Evolutionary conservation across 2,888 invertebrate species (phyloP), one percentile per base, ranked within the genome.

Genomic region (Serrognathus titanus): DNA sequence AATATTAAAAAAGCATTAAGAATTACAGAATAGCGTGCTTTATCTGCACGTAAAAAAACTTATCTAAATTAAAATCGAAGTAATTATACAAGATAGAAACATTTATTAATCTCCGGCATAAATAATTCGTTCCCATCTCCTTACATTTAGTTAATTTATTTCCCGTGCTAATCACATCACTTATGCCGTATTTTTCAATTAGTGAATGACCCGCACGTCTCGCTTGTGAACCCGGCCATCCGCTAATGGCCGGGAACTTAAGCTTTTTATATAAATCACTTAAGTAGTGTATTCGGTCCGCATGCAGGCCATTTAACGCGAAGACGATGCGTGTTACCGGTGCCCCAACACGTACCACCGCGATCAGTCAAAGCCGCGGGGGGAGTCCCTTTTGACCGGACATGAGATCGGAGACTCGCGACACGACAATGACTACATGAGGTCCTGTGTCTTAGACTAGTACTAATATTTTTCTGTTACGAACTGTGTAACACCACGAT

Each of bases 171-270:
- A 68, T 68, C 65, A 63, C 66, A 66, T 68, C 67, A 65, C 63
- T 66, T 64, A 65, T 59, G 66, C 53, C 56, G 65, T 63, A 68
- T 66, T 67, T 68, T 67, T 67, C 68, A 68, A 66, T 68, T 67
- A 68, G 63, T 59, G 51, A 43, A 53, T 66, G 65, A 66, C 66
- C 66, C 62, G 55, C 65, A 64, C 65, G 67, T 65, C 63, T 63
- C 37, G 45, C 53, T 49, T 53, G 58, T 66, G 65, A 66, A 66
- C 65, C 58, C 51, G 58, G 57, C 58, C 46, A 48, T 48, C 59
- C 51, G 50, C 57, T 62, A 62, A 62, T 62, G 60, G 53, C 40
- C 52, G 54, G 47, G 56, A 53, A 58, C 51, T 46, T 52, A 57
- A 57, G 54, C 50, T 53, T 60, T 58, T 62, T 57, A 50, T 57